phyloP scores from a whole-genome alignment of 2,888 invertebrate species.

The Chymomyza procnemis region DNA sequence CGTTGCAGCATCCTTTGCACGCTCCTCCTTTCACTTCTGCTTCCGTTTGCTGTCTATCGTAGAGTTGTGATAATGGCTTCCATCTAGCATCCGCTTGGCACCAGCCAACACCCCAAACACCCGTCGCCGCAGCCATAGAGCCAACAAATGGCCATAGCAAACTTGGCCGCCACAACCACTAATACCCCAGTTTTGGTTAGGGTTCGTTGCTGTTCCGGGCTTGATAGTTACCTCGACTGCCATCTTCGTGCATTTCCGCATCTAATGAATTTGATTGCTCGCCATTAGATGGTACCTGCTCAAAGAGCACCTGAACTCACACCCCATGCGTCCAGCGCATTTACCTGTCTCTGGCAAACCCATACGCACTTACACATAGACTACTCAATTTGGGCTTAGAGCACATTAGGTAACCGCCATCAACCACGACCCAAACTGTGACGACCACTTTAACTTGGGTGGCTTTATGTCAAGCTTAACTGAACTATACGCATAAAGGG shows the following conservation, averaged over 20 bases:
- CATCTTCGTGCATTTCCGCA: conserved; percentile 37
- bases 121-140: conserved; percentile 2
- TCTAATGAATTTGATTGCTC: conserved; percentile 47
- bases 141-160: not conserved
- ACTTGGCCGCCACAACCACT: conserved; percentile 28
- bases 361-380: not conserved
- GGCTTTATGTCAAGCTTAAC: not conserved
- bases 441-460: not conserved
- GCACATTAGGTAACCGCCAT: not conserved
- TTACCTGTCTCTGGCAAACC: not conserved
- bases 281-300: conserved; percentile 1
- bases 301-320: not conserved
- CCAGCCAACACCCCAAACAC: not conserved
- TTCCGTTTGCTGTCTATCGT: not conserved
- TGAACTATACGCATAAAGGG: not conserved
- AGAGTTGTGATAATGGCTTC: not conserved
- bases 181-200: conserved; percentile 29
- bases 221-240: conserved; percentile 4
- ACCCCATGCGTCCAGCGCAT: not conserved
- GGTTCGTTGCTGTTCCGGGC: not conserved
- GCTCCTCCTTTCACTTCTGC: conserved; percentile 25
- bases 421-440: not conserved
- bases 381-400: conserved; percentile 1
- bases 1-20: not conserved
- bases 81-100: not conserved